These are phyloP conservation scores for Ailurus styani DNA, from an alignment of 2,113 vertebrate genomes.

Conservation along the genomic window DNA sequence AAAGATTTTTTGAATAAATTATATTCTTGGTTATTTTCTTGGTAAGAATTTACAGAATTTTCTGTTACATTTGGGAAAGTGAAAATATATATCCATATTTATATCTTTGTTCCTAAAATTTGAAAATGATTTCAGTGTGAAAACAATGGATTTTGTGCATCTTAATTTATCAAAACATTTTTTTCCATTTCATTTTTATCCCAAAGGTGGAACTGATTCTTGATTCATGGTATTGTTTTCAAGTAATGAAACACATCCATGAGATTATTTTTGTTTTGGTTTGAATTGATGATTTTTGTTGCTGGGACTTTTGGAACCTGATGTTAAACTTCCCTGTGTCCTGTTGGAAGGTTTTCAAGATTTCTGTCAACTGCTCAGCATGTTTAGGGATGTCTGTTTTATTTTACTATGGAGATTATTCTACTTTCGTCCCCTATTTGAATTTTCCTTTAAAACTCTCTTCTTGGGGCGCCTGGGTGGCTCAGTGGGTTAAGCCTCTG, in stretches of 20 bases:
- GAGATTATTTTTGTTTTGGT: not conserved
- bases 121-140: not conserved
- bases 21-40: conserved; percentile 1
- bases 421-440: not conserved
- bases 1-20: conserved; percentile 25
- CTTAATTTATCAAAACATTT: conserved; percentile 10
- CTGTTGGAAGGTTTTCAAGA: conserved; percentile 22
- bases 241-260: not conserved
- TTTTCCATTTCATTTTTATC: not conserved
- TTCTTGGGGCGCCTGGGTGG: not conserved
- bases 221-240: not conserved
- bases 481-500: not conserved
- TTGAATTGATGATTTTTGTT: not conserved
- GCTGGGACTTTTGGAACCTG: not conserved
- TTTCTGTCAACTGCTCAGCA: not conserved
- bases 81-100: not conserved
- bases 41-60: conserved; percentile 5
- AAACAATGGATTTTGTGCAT: not conserved
- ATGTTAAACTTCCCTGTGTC: not conserved
- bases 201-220: not conserved
- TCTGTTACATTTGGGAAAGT: not conserved
- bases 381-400: not conserved
- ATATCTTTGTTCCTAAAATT: conserved; percentile 26
- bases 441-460: conserved; percentile 26
- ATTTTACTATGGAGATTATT: not conserved